Evolutionary conservation across 1,140 invertebrate genomes (phyloP), one percentile per base, ranked within the genome.

Genomic region (Phocides pigmalion): DNA sequence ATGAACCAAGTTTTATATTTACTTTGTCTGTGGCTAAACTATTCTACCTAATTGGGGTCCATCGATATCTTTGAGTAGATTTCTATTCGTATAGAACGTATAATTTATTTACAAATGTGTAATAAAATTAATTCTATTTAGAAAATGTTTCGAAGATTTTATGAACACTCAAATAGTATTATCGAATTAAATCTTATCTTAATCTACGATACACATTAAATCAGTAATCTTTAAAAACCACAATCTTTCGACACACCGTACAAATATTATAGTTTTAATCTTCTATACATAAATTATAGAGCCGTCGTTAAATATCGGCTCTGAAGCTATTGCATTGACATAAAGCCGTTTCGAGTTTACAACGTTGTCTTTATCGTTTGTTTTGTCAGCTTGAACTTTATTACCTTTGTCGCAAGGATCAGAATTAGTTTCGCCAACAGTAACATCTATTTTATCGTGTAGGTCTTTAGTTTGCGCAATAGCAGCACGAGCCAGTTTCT

Each of bases 271-370:
- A 77, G 78, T 81, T 82, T 79, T 87, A 87, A 87, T 85, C 77
- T 81, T 66, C 68, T 68, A 76, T 76, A 81, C 76, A 81, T 85
- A 87, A 83, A 85, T 84, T 81, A 86, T 75, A 69, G 64, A 35
- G 51, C 64, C 66, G 80, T 76, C 76, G 81, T 84, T 84, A 87
- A 87, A 84, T 87, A 84, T 84, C 79, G 82, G 77, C 78, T 77
- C 64, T 68, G 65, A 79, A 67, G 76, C 72, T 72, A 79, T 84
- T 84, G 77, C 75, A 79, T 64, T 79, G 75, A 77, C 76, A 79
- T 74, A 82, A 76, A 82, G 75, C 76, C 80, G 66, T 67, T 73
- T 70, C 64, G 41, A 58, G 59, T 70, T 62, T 69, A 72, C 72
- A 62, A 79, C 8, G 47, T 66, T 71, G 76, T 71, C 15, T 59